Percentiles rank a stretch among this genome's conserved stretches.
Evolutionary conservation across 1,140 invertebrate genomes (phyloP).

Genomic region (Goniozus legneri): DNA sequence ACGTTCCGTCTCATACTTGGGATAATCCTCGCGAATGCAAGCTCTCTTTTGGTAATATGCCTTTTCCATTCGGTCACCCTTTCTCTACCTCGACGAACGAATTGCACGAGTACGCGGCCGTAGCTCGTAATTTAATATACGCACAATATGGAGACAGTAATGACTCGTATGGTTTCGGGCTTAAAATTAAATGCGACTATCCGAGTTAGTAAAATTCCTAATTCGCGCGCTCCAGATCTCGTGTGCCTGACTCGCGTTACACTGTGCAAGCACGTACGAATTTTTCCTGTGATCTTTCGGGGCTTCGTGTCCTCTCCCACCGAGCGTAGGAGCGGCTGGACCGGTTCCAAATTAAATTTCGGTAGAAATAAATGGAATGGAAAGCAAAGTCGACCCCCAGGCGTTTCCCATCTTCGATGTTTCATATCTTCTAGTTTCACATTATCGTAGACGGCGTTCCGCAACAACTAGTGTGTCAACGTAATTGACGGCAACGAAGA

Average conservation of each 20-base stretch:
- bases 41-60: conserved; percentile 26
- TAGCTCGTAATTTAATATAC: conserved; percentile 49
- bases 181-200: conserved; percentile 56
- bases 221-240: conserved; percentile 44
- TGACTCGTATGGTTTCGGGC: conserved; percentile 53
- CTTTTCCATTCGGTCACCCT: not conserved
- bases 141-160: conserved; percentile 50
- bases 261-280: conserved; percentile 34
- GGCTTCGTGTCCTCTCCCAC: conserved; percentile 43
- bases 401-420: conserved; percentile 9
- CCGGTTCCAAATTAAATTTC: conserved; percentile 53
- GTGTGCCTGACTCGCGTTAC: conserved; percentile 9
- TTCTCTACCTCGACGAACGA: conserved; percentile 10
- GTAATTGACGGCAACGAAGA: too few species aligned
- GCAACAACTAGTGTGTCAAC: too few species aligned
- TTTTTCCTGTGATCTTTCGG: conserved; percentile 53
- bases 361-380: too few species aligned
- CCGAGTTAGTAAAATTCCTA: conserved; percentile 55
- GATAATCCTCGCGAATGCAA: conserved; percentile 32
- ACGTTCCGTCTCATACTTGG: too few species aligned
- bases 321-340: conserved; percentile 44
- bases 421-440: too few species aligned
- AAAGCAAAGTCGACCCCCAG: conserved; percentile 42
- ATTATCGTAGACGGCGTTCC: too few species aligned
- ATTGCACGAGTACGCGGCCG: conserved; percentile 16